A percentile compares a stretch with the other conserved stretches of the same genome.
Conservation (phyloP, 2,797 vertebrate species). For the Pteropus rufus region DNA sequence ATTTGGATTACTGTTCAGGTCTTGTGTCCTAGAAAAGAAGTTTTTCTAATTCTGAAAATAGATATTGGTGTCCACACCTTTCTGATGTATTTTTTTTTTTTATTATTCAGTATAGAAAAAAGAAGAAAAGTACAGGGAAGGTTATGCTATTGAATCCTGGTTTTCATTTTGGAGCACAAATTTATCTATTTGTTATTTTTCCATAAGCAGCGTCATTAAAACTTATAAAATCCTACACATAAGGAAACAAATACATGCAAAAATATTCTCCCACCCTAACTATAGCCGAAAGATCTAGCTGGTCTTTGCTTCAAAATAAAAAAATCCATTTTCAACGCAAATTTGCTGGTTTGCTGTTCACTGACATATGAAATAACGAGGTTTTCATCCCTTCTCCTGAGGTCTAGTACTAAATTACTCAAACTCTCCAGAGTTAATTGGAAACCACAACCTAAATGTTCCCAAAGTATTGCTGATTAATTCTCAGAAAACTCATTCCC, state of each 20-base stretch:
- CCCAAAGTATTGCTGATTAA: constrained; percentile 69
- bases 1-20: not conserved
- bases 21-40: not conserved
- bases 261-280: not conserved
- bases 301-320: constrained; percentile 6
- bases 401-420: constrained; percentile 68
- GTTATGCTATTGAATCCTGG: not conserved
- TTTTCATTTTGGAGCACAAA: not conserved
- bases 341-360: constrained; percentile 65
- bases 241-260: not conserved
- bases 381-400: constrained; percentile 60
- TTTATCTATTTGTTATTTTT: constrained; percentile 30
- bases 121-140: not conserved
- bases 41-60: constrained; percentile 3
- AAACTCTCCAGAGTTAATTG: constrained; percentile 71
- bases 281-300: not conserved
- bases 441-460: constrained; percentile 72
- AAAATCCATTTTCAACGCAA: constrained; percentile 60
- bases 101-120: not conserved
- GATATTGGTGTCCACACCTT: not conserved
- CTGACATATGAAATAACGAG: constrained; percentile 14
- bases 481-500: constrained; percentile 70
- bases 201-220: not conserved
- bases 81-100: not conserved
- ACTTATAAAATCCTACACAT: not conserved